Conservation (phyloP, 2,797 vertebrate species). For the Meda fulgida region DNA sequence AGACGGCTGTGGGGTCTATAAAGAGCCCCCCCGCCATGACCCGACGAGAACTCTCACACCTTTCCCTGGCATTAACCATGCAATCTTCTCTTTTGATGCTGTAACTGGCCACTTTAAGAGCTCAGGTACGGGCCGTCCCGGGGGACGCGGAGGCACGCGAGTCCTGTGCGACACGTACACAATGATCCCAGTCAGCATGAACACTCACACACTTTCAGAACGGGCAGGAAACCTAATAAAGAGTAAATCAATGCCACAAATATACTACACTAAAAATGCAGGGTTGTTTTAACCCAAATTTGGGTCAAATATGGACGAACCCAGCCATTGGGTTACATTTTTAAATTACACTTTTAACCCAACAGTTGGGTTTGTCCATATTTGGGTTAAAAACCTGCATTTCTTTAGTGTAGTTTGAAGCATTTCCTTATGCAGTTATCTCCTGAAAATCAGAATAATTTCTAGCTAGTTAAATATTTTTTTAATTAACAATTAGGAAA, state of each 20-base stretch:
- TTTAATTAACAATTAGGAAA: neutral
- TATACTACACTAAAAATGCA: neutral
- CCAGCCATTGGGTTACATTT: no score
- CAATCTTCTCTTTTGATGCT: slow-evolving; percentile 83
- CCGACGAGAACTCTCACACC: slow-evolving; percentile 86
- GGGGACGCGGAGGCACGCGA: neutral
- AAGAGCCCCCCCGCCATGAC: slow-evolving; percentile 77
- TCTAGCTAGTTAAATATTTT: no score
- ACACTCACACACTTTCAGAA: neutral
- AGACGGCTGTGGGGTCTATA: slow-evolving; percentile 80
- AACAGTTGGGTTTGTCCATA: no score
- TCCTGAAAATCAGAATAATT: neutral
- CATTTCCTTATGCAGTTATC: neutral
- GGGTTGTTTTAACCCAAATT: no score
- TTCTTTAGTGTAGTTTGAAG: no score
- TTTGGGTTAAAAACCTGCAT: no score
- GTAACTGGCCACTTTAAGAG: slow-evolving; percentile 78
- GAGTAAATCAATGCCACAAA: no score
- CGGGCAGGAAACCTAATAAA: no score
- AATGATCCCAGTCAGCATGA: neutral
- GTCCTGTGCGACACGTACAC: neutral
- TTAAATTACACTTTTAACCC: no score
- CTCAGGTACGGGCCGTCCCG: slow-evolving; percentile 53
- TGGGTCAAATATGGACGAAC: no score
- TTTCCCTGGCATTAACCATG: slow-evolving; percentile 80